These are phyloP conservation scores for Pelecanus crispus DNA, from an alignment of 2,113 vertebrate genomes.

Conservation along the genomic window DNA sequence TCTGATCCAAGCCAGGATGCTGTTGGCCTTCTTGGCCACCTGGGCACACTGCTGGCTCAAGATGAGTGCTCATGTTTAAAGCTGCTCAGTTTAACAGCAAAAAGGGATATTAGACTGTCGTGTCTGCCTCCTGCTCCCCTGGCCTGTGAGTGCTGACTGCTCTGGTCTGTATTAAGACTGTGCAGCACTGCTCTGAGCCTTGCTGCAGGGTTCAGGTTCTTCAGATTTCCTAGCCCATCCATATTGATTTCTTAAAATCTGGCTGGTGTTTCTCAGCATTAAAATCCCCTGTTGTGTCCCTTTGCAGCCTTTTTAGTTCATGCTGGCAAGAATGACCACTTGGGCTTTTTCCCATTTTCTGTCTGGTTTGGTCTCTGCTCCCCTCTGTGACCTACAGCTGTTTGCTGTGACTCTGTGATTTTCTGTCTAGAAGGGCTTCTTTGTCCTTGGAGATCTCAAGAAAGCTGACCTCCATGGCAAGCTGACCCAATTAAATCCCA, in stretches of 20 bases:
- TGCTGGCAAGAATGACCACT: neutral
- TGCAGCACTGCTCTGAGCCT: neutral
- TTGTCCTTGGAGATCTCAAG: neutral
- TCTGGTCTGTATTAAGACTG: neutral
- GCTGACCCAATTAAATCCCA: neutral
- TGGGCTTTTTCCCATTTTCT: neutral
- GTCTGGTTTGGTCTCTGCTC: neutral
- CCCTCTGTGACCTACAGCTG: neutral
- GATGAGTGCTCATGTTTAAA: neutral
- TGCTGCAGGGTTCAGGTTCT: neutral
- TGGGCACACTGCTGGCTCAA: no score
- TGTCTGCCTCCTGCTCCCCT: neutral
- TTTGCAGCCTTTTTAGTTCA: neutral
- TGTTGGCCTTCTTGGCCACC: no score
- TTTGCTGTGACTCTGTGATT: neutral
- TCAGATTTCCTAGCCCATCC: neutral
- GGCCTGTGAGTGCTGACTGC: fast-evolving
- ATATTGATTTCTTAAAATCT: neutral
- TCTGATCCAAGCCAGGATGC: no score
- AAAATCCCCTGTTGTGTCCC: neutral
- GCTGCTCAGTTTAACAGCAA: neutral
- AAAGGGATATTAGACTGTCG: neutral
- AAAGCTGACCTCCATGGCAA: neutral
- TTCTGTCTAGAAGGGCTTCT: neutral
- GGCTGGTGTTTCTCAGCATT: neutral